Evolutionary conservation across 2,888 invertebrate genomes (phyloP).

Genomic region (Unio pictorum): DNA sequence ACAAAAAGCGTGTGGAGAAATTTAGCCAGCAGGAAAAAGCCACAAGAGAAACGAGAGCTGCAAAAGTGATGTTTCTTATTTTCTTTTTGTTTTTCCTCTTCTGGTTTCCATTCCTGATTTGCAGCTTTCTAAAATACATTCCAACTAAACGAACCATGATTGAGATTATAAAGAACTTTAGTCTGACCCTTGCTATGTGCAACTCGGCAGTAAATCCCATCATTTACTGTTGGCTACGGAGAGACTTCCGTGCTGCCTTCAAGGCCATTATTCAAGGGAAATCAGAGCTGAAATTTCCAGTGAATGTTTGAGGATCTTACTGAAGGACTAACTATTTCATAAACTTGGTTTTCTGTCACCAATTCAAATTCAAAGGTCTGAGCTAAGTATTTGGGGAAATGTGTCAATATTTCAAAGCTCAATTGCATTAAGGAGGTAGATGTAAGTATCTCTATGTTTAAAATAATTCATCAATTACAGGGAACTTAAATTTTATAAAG

Average conservation of each 20-base stretch:
- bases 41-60: slow-evolving; percentile 20
- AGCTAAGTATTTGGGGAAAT: too few species aligned
- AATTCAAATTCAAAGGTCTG: too few species aligned
- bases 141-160: slow-evolving; percentile 10
- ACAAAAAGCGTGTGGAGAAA: slow-evolving; percentile 15
- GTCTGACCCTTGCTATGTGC: slow-evolving; percentile 28
- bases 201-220: slow-evolving; percentile 32
- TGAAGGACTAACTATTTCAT: too few species aligned
- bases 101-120: slow-evolving; percentile 40
- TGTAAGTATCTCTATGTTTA: too few species aligned
- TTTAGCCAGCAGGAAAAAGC: neutral
- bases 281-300: neutral
- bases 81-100: slow-evolving; percentile 41
- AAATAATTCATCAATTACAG: too few species aligned
- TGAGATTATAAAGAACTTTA: slow-evolving; percentile 32
- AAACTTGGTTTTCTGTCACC: too few species aligned
- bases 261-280: slow-evolving; percentile 8
- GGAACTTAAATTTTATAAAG: too few species aligned
- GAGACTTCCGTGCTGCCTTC: slow-evolving; percentile 32
- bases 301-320: too few species aligned
- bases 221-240: slow-evolving; percentile 24
- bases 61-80: slow-evolving; percentile 31
- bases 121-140: slow-evolving; percentile 34
- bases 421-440: too few species aligned
- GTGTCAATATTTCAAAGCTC: too few species aligned